These are phyloP conservation scores for Morinoia aosen DNA, from an alignment of 2,888 invertebrate species.

Conservation along the genomic window DNA sequence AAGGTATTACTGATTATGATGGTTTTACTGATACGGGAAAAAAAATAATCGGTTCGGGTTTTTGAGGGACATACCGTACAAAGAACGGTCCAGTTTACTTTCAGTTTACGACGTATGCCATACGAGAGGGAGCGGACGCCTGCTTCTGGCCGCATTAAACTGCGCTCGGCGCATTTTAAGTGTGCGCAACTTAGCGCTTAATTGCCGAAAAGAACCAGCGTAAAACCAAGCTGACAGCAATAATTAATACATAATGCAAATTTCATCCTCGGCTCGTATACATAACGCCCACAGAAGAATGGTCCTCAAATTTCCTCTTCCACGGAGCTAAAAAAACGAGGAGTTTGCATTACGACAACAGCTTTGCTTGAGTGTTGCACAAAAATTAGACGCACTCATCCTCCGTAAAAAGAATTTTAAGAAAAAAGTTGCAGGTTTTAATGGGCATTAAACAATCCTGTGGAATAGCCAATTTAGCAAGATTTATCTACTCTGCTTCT, in stretches of 20 bases:
- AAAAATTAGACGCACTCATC: neutral
- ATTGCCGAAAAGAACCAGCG: conserved; percentile 47
- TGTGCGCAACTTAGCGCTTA: conserved; percentile 48
- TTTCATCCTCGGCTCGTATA: conserved; percentile 22
- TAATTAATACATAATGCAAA: conserved; percentile 56
- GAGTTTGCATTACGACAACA: neutral
- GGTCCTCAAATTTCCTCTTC: neutral
- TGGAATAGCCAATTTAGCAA: too few relatives aligned
- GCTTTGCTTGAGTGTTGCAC: neutral
- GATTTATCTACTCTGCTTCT: too few relatives aligned
- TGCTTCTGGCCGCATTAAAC: neutral
- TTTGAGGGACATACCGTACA: too few relatives aligned
- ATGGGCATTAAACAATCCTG: too few relatives aligned
- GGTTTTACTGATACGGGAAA: too few relatives aligned
- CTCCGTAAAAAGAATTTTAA: neutral
- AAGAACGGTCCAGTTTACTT: too few relatives aligned
- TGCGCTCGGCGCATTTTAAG: conserved; percentile 33
- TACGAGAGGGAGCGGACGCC: neutral
- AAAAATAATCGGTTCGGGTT: too few relatives aligned
- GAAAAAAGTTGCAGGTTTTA: neutral
- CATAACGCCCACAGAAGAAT: conserved; percentile 20
- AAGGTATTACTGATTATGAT: too few relatives aligned
- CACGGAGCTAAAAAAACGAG: neutral
- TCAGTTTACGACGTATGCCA: neutral
- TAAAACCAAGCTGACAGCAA: conserved; percentile 54